Evolutionary conservation across 2,113 vertebrate genomes (phyloP), one percentile per base, ranked within the genome.

Genomic region (Phaethornis superciliosus): DNA sequence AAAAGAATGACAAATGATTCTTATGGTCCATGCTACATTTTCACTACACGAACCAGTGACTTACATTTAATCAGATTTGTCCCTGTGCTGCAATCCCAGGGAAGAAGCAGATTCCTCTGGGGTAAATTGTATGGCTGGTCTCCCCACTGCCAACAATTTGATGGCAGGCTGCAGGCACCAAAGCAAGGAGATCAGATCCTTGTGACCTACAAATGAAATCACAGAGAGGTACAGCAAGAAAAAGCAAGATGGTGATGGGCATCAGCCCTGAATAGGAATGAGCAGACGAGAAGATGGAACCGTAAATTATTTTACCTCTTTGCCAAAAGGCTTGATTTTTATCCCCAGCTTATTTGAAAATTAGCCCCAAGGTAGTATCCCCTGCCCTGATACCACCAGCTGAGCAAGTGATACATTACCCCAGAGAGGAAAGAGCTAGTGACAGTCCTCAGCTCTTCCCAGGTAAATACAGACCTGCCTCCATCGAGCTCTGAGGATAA

Each of bases 401-500:
- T 46, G 69, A 88, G 42, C 23, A 65, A 71, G 0, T 20, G 21
- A 27, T 52, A 12, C 21, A 7, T 70, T 79, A 40, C 58, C 21
- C 21, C 59, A 47, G 55, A 75, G 3, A 26, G 58, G 37, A 64
- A 58, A 85, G 37, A 63, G 26, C 17, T 10, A 47, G 40, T 9
- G 27, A 59, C 33, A 51, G 26, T 51, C 30, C 14, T 65, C 18
- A 13, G 26, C 49, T 70, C 52, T 42, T 67, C n/a, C 33, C 0
- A 0, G 46, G 19, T 11, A 21, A 56, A 65, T 55, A 58, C 0
- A 0, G 30, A 81, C 10, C 9, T 30, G 23, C 22, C 58, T 40
- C 37, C 33, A 6, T 28, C 40, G 42, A 44, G 59, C 28, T 72
- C 86, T 59, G 82, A 60, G 69, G 49, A 63, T 9, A 9, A 23